Percentiles rank a stretch among this genome's conserved stretches.
phyloP scores from a whole-genome alignment of 2,888 invertebrate species.

The Diploptera punctata region DNA sequence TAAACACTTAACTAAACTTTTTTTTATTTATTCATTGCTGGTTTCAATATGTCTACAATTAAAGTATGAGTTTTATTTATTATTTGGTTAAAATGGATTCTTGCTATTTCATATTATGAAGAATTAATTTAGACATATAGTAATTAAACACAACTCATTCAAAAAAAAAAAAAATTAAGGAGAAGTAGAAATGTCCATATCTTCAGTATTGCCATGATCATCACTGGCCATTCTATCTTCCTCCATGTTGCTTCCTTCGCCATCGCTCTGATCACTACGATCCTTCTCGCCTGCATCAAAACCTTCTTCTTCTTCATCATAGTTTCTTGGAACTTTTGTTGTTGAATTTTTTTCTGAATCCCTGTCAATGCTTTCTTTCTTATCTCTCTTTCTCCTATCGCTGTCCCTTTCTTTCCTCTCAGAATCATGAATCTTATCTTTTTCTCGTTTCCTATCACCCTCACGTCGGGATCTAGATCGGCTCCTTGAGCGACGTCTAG shows the following conservation, averaged over 20 bases:
- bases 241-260: constrained; percentile 31
- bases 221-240: constrained; percentile 29
- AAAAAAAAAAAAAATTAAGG: constrained; percentile 62
- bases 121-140: too few species aligned
- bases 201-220: constrained; percentile 37
- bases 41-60: too few species aligned
- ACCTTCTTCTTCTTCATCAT: constrained; percentile 61
- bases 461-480: constrained; percentile 38
- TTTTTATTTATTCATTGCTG: too few species aligned
- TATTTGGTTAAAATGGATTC: too few species aligned
- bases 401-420: constrained; percentile 33
- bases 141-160: too few species aligned
- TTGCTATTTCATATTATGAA: too few species aligned
- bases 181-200: constrained; percentile 83
- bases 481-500: constrained; percentile 38
- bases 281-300: constrained; percentile 49
- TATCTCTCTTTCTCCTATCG: constrained; percentile 40
- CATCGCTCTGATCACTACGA: constrained; percentile 29
- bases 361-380: constrained; percentile 44
- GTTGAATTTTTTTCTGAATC: constrained; percentile 33
- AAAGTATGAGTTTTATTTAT: too few species aligned
- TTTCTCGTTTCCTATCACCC: constrained; percentile 41
- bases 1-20: too few species aligned
- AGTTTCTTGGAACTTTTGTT: constrained; percentile 56
- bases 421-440: constrained; percentile 43